Evolutionary conservation across 2,888 invertebrate genomes (phyloP).

Genomic region (Poecilus cupreus): DNA sequence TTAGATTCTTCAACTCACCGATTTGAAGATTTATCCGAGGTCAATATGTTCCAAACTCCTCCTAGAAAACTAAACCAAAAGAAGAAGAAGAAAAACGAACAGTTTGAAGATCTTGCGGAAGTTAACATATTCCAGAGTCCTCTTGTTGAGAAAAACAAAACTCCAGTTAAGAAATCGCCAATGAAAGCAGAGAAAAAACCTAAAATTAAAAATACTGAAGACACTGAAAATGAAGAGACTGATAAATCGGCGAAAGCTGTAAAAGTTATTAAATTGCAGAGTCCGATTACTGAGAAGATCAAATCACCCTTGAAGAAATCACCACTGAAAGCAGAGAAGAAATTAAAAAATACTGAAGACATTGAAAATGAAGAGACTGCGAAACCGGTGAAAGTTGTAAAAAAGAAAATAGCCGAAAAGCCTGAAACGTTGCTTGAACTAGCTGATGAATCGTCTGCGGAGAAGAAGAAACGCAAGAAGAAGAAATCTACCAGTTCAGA

Average conservation of each 20-base stretch:
- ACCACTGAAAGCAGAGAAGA: not conserved
- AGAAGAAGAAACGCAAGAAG: constrained; percentile 31
- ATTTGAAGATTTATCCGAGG: constrained; percentile 11
- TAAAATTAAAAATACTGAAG: too few species aligned
- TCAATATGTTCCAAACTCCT: not conserved
- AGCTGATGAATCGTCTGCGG: not conserved
- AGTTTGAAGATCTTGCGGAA: not conserved
- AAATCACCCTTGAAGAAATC: too few species aligned
- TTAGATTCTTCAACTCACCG: not conserved
- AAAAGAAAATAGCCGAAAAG: not conserved
- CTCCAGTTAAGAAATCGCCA: not conserved
- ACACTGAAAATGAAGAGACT: not conserved
- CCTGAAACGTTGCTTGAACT: not conserved
- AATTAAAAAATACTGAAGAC: too few species aligned
- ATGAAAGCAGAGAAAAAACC: not conserved
- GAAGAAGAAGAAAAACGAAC: not conserved
- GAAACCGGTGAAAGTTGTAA: not conserved
- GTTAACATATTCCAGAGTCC: not conserved
- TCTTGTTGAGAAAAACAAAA: not conserved
- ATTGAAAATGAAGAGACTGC: not conserved
- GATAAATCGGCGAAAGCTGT: not conserved
- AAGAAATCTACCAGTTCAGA: constrained; percentile 14
- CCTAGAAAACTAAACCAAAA: not conserved
- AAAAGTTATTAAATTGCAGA: too few species aligned
- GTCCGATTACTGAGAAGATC: too few species aligned